A percentile compares a stretch with the other conserved stretches of the same genome.
phyloP scores from a whole-genome alignment of 2,888 invertebrate genomes.

The Thalpophila matura region DNA sequence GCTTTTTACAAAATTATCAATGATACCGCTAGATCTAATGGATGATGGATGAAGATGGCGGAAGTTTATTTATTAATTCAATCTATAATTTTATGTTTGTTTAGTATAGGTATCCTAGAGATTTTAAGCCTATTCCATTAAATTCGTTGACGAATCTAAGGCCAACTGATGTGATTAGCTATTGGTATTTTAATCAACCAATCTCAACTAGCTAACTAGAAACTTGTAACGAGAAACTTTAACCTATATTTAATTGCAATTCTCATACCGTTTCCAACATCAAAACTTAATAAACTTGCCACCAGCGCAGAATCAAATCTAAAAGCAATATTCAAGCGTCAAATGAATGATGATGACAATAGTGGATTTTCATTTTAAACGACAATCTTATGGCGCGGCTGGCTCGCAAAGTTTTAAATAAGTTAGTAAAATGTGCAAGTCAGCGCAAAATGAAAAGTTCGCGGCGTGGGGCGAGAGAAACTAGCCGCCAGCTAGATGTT shows the following conservation, averaged over 20 bases:
- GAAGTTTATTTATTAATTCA: too few relatives aligned
- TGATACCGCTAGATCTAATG: too few relatives aligned
- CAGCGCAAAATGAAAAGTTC: constrained; percentile 57
- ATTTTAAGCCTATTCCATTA: too few relatives aligned
- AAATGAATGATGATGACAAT: constrained; percentile 54
- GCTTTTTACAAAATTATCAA: not conserved
- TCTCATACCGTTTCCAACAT: not conserved
- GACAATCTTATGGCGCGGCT: constrained; percentile 16
- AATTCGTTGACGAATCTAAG: too few relatives aligned
- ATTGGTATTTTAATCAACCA: too few relatives aligned
- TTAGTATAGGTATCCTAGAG: too few relatives aligned
- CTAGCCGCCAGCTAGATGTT: not conserved
- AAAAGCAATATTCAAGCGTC: constrained; percentile 20
- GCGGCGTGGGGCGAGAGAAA: constrained; percentile 4
- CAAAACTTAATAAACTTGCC: constrained; percentile 1
- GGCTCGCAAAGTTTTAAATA: constrained; percentile 62
- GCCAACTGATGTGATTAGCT: too few relatives aligned
- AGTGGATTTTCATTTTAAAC: constrained; percentile 39
- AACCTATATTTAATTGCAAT: not conserved
- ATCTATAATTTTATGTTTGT: too few relatives aligned
- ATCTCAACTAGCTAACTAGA: too few relatives aligned
- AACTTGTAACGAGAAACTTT: too few relatives aligned
- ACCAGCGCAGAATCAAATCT: constrained; percentile 11
- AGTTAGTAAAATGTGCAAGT: constrained; percentile 65
- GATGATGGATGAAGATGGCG: too few relatives aligned